These are phyloP conservation scores for Anguilla pacifica DNA, from an alignment of 2,797 vertebrate species.

Conservation along the genomic window DNA sequence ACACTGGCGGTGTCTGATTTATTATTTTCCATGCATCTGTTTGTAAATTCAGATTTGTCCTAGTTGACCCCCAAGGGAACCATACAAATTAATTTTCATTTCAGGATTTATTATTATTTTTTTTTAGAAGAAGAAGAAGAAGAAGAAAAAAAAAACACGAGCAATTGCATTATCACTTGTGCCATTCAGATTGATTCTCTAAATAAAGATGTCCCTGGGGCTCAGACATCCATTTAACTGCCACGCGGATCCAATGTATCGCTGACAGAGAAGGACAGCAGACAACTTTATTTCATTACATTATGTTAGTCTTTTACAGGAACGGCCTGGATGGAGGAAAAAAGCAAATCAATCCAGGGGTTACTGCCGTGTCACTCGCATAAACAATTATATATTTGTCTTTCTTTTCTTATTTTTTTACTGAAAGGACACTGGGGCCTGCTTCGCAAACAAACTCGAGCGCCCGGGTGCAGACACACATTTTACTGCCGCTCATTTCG, in stretches of 20 bases:
- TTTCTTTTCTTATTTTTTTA: not conserved
- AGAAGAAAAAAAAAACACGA: not conserved
- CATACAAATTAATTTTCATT: not conserved
- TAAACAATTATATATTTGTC: not conserved
- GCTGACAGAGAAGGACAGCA: not conserved
- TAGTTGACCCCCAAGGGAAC: not conserved
- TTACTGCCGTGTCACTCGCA: not conserved
- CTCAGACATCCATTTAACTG: not conserved
- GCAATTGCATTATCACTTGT: not conserved
- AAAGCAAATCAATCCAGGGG: not conserved
- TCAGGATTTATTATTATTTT: not conserved
- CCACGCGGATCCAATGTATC: not conserved
- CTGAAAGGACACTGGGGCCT: not conserved
- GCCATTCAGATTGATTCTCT: slow-evolving; percentile 5
- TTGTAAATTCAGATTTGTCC: not conserved
- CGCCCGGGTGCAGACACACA: no score
- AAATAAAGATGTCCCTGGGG: not conserved
- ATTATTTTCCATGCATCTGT: not conserved
- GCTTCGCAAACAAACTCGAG: not conserved
- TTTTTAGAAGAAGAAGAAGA: not conserved
- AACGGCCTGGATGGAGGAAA: not conserved
- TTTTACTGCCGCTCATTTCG: not conserved
- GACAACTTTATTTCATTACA: slow-evolving; percentile 7
- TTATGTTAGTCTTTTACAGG: not conserved
- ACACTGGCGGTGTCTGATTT: not conserved